Conservation (phyloP, 2,797 vertebrate genomes). For the Melanogrammus aeglefinus region DNA sequence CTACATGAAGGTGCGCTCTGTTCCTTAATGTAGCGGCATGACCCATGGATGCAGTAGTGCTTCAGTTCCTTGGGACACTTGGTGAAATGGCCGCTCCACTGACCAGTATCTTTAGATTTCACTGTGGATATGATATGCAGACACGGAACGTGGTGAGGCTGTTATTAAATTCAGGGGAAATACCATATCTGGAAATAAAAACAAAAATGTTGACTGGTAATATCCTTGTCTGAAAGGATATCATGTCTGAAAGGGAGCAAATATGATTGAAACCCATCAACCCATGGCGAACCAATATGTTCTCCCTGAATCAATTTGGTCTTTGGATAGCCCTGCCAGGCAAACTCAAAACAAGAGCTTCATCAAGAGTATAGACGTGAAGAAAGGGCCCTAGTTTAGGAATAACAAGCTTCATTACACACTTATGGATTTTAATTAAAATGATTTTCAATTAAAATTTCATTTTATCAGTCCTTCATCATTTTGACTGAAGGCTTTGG, state of each 20-base stretch:
- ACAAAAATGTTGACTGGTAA: too few species aligned
- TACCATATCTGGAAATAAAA: background rate
- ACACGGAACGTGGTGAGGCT: background rate
- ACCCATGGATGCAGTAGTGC: constrained; percentile 85
- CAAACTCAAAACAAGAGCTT: too few species aligned
- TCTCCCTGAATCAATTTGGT: too few species aligned
- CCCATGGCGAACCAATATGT: background rate
- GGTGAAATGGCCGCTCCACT: constrained; percentile 79
- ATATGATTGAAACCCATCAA: background rate
- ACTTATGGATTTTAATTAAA: too few species aligned
- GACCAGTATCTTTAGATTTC: constrained; percentile 58
- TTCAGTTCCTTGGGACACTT: constrained; percentile 78
- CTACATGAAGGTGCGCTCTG: constrained; percentile 80
- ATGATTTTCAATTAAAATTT: too few species aligned
- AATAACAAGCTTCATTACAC: too few species aligned
- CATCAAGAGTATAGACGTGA: too few species aligned
- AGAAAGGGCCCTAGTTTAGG: too few species aligned
- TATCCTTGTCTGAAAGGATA: too few species aligned
- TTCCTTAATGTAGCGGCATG: constrained; percentile 81
- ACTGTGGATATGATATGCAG: constrained; percentile 17
- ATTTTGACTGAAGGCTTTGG: background rate
- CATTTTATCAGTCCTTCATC: background rate
- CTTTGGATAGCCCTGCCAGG: too few species aligned
- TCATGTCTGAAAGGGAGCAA: background rate
- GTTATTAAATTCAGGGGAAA: background rate